Evolutionary conservation across 2,113 vertebrate species (phyloP), one percentile per base, ranked within the genome.

Genomic region (Eurystomus gularis): DNA sequence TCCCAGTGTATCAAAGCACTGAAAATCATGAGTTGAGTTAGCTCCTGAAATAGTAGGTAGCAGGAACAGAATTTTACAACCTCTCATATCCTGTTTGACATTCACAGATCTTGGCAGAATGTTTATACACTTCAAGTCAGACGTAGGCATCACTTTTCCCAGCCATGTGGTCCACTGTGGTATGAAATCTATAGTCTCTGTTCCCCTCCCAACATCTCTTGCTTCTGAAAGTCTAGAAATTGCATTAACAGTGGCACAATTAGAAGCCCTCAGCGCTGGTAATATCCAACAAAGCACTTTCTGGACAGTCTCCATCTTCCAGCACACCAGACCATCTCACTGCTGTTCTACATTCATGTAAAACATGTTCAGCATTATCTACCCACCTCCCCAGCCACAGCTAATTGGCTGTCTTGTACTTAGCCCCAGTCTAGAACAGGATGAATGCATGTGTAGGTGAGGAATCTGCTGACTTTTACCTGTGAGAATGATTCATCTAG

Each of bases 391-490:
- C 25, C 51, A 81, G 18, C 18, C 44, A 57, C 39, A 54, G 73
- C 3, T 75, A 66, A 58, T 17, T 73, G 25, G 24, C 33, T 51
- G 7, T 12, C 37, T 78, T 60, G 18, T 76, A 54, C 35, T 64
- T 5, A 54, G 17, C 17, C 37, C 5, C 10, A 60, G 0, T 33
- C 62, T 17, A 71, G 60, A 88, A 71, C 6, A 51, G 37, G 33
- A 81, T 51, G 49, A 94, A 31, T 39, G 4, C 46, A 25, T 1
- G 0, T 1, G 29, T 88, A 78, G 29, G 60, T 42, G 80, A 4
- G 44, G 52, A 88, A 96, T 89, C 57, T 71, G 65, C 24, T 90
- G 73, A 86, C 58, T 94, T 68, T 64, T 37, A 88, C 76, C 90
- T 88, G 64, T 72, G 72, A 86, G 39, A 72, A 92, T 64, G 82